Base-by-base conservation (phyloP, 2,888 invertebrate genomes). In the Plagodis pulveraria region DNA sequence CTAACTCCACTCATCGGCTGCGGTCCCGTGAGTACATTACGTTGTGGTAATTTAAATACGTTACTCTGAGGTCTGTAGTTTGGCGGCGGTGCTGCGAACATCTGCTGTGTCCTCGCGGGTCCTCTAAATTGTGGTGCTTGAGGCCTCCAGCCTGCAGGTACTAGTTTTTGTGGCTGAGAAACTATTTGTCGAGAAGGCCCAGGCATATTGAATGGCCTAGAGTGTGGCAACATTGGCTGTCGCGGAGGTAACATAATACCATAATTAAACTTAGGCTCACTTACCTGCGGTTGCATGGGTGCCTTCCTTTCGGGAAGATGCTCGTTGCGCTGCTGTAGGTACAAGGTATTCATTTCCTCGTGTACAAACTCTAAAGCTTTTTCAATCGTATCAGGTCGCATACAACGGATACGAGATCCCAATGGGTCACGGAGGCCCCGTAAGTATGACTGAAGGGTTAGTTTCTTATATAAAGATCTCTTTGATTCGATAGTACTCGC, bases 341-440 rank as follows among this genome's bases (percentile, higher is more conserved):
- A 71, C 5, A 70, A 5, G 0, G 62, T 64, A 47, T 72, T 72
- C 4, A 65, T 1, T 42, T 72, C 71, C 22, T 71, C 72, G 0
- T 72, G 71, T 0, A 68, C 70, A 51, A 60, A 73, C 33, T 72
- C 67, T 8, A 72, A 38, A 0, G 69, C 73, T 32, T 70, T 66
- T 46, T 73, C 67, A 0, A 72, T 64, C 2, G 64, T 59, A 0
- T 58, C 64, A 1, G 72, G 71, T 5, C 70, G 58, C 74, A 73
- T 74, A 50, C 71, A 71, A 6, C 73, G 64, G 5, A 74, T 71
- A 4, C 72, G 55, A 5, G 67, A 70, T 0, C 72, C 72, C 41
- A 75, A 12, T 0, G 70, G 71, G 8, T 71, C 71, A 0, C 46
- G 44, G 8, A 70, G 22, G 6, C 72, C 73, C 6, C 72, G 63